Percentiles rank a stretch among this genome's conserved stretches.
These are phyloP conservation scores for Todus mexicanus DNA, from an alignment of 2,797 vertebrate genomes.

Conservation along the genomic window DNA sequence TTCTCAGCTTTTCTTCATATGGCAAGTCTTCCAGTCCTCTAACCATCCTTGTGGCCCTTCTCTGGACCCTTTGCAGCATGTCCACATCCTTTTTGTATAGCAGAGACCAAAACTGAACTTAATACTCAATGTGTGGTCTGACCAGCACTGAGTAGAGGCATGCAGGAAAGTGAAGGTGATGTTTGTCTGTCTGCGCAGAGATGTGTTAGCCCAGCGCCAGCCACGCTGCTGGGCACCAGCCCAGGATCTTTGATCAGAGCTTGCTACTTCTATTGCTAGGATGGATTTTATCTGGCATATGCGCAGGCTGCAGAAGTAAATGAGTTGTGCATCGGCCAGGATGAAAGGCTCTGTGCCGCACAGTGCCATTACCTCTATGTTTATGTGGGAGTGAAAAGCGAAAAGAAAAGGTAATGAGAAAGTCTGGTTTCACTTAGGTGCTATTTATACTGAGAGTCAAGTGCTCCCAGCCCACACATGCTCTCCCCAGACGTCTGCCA, in stretches of 20 bases:
- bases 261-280: not conserved
- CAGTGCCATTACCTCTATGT: not conserved
- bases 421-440: slow-evolving; percentile 45
- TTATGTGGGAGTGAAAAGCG: not conserved
- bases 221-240: not conserved
- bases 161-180: not conserved
- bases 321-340: fast-evolving
- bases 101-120: no score
- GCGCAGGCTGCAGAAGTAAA: not conserved
- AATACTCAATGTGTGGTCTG: no score
- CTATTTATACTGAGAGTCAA: slow-evolving; percentile 14
- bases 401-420: slow-evolving; percentile 9
- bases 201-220: not conserved
- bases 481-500: not conserved
- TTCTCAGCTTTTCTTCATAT: no score
- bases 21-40: no score
- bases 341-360: not conserved
- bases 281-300: not conserved
- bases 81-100: no score
- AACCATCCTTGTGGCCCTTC: no score
- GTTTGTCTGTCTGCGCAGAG: not conserved
- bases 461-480: slow-evolving; percentile 15
- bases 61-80: no score
- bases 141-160: no score
- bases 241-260: not conserved